These are phyloP conservation scores for Aix galericulata DNA, from an alignment of 2,113 vertebrate genomes.

Conservation along the genomic window DNA sequence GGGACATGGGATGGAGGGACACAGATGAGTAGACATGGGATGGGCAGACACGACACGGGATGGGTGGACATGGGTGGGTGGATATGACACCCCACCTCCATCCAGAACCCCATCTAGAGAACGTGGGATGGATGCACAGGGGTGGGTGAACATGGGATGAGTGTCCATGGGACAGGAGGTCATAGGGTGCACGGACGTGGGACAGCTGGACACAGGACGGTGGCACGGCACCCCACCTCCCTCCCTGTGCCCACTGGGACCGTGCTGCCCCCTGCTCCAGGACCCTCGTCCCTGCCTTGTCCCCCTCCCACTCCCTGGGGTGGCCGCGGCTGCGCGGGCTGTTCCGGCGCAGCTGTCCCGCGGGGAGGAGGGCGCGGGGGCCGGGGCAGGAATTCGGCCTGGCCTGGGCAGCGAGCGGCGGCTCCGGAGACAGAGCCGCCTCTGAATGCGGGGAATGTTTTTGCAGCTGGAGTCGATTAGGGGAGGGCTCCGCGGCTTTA, in stretches of 20 bases:
- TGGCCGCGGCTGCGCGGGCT: neutral
- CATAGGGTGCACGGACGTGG: neutral
- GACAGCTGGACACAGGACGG: too few relatives aligned
- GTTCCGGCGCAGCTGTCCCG: constrained; percentile 72
- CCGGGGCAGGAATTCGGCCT: constrained; percentile 60
- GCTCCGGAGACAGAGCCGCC: constrained; percentile 13
- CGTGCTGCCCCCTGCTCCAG: neutral
- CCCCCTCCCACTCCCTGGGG: neutral
- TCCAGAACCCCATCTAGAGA: too few relatives aligned
- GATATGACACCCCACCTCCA: neutral
- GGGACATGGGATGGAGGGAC: neutral
- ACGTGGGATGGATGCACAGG: neutral
- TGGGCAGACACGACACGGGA: neutral
- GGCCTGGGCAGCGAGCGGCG: constrained; percentile 61
- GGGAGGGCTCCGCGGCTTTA: constrained; percentile 57
- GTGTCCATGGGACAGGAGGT: neutral
- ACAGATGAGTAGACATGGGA: neutral
- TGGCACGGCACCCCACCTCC: neutral
- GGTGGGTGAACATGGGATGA: too few relatives aligned
- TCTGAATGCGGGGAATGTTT: constrained; percentile 78
- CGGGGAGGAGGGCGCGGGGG: neutral
- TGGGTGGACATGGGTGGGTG: neutral
- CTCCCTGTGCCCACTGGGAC: neutral
- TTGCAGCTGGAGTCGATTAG: constrained; percentile 78
- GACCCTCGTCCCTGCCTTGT: neutral